Evolutionary conservation across 2,113 vertebrate genomes (phyloP), one percentile per base, ranked within the genome.

Genomic region (Elephas maximus): DNA sequence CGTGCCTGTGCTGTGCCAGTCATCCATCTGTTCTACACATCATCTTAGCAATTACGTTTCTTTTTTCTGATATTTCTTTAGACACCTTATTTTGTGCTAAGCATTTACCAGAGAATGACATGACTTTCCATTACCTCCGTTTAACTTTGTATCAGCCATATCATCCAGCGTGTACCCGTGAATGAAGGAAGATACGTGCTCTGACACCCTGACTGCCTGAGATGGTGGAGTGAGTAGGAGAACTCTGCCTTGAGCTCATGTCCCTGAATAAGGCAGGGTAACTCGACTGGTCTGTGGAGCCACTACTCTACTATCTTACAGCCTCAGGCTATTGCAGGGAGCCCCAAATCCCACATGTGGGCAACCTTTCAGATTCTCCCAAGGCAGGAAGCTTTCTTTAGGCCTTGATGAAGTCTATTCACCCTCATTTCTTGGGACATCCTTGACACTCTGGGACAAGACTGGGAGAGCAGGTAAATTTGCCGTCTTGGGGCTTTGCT

Each of bases 41-140:
- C 12, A 15, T 92, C 82, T 78, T 51, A 30, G 73, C 82, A 51
- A 33, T 30, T 20, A 23, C 8, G 1, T 81, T 85, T 15, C 33
- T 90, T 90, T 81, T 74, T 87, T 69, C 8, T 48, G 15, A 6
- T 48, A 45, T 30, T 95, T 96, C 77, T n/a, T 77, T 88, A 37
- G 82, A 78, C 17, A 84, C 0, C 0, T 74, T 69, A 17, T 44
- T 69, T 76, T 51, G 24, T 73, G 14, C 41, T 81, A 51, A 78
- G n/a, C 57, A 17, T 74, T 95, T 62, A 23, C 12, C n/a, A 12
- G 5, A 41, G 83, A 44, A 33, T 17, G 26, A 4, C 33, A 0
- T 15, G 53, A 57, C 10, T 51, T 67, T 12, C 12, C 1, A 1
- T 45, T 4, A 51, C 26, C 6, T 44, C 37, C 12, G 2, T 24